Percentiles rank a stretch among this genome's conserved stretches.
phyloP scores from a whole-genome alignment of 2,797 vertebrate species.

The Petrocephalus schoutedeni region DNA sequence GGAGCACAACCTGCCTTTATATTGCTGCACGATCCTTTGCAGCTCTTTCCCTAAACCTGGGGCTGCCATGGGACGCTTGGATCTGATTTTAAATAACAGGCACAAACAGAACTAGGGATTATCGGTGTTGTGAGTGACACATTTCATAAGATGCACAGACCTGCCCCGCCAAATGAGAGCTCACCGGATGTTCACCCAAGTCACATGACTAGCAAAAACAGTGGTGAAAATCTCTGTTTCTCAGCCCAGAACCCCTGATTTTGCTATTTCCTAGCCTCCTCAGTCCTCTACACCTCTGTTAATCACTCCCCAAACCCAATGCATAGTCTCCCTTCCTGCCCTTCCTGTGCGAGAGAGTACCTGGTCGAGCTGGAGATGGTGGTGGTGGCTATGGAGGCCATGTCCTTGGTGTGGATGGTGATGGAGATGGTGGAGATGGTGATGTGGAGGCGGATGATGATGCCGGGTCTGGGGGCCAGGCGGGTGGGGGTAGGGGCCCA shows the following conservation, averaged over 20 bases:
- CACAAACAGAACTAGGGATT: neutral
- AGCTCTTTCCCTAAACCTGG: neutral
- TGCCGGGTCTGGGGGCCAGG: constrained; percentile 64
- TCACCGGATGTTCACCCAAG: neutral
- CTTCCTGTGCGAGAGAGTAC: constrained; percentile 38
- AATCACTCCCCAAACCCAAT: neutral
- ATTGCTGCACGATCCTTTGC: neutral
- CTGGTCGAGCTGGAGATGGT: constrained; percentile 58
- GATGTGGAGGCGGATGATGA: constrained; percentile 65
- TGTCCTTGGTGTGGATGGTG: constrained; percentile 54
- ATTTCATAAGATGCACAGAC: neutral
- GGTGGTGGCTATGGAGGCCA: constrained; percentile 60
- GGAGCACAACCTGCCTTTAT: neutral
- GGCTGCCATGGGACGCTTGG: neutral
- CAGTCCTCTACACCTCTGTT: neutral
- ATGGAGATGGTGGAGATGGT: constrained; percentile 55
- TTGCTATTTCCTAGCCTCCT: neutral
- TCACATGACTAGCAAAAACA: neutral
- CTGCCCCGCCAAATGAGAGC: neutral
- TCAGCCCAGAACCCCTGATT: no score
- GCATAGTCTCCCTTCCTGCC: neutral
- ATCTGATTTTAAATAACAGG: neutral
- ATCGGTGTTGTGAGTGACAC: neutral
- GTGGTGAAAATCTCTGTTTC: neutral
- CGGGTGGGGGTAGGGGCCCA: constrained; percentile 55